These are phyloP conservation scores for Cecidostiba fungosa DNA, from an alignment of 2,888 invertebrate species.

Conservation along the genomic window DNA sequence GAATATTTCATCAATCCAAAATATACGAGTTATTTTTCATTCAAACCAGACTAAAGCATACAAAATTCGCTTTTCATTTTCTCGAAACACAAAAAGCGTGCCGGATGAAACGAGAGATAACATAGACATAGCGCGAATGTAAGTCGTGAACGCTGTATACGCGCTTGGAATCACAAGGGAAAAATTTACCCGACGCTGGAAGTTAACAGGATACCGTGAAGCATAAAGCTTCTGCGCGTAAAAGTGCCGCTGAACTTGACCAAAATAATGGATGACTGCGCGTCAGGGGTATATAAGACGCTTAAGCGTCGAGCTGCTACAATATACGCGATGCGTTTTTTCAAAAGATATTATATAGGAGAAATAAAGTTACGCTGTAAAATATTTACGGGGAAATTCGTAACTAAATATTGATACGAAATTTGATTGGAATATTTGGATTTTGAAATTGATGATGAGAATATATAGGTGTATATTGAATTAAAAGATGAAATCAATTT, in stretches of 20 bases:
- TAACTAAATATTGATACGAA: too few species aligned
- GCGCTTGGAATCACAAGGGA: background rate
- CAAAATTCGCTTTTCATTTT: too few species aligned
- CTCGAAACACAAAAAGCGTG: too few species aligned
- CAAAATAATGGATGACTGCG: slow-evolving; percentile 17
- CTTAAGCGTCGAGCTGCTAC: background rate
- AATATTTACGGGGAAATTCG: background rate
- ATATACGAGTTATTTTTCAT: too few species aligned
- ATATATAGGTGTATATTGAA: too few species aligned
- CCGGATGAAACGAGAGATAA: background rate
- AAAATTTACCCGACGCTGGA: slow-evolving; percentile 24
- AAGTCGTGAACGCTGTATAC: background rate
- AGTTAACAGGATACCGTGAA: slow-evolving; percentile 26
- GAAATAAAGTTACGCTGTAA: background rate
- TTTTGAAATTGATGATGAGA: background rate
- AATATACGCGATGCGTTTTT: background rate
- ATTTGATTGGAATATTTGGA: background rate
- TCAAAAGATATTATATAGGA: background rate
- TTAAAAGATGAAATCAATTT: too few species aligned
- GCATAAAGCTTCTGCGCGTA: slow-evolving; percentile 18
- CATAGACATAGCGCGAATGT: background rate
- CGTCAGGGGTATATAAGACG: background rate
- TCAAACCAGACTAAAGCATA: too few species aligned
- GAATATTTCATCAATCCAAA: too few species aligned
- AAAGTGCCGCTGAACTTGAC: slow-evolving; percentile 9